Evolutionary conservation across 1,140 invertebrate genomes (phyloP), one percentile per base, ranked within the genome.

Genomic region (Cydia fagiglandana): DNA sequence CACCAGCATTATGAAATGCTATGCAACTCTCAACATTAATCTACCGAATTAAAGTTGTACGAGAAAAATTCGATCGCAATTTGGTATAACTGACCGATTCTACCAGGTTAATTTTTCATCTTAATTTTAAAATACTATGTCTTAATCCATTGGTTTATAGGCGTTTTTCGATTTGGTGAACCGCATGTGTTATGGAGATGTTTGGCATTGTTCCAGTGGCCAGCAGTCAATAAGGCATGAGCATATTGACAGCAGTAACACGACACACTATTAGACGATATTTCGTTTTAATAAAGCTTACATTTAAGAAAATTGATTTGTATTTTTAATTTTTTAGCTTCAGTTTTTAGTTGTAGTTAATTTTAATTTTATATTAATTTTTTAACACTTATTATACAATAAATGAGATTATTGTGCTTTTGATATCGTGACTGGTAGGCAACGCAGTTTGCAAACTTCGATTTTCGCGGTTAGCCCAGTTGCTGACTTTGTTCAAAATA

Each of bases 201-300:
- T 45, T 70, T 70, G 66, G 66, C 66, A 70, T 70, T 70, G n/a
- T 70, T 70, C 66, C 66, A 70, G 38, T 45, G 66, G 34, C 2
- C n/a, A 17, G 30, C 34, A 41, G 34, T 41, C 66, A 70, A 70
- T 70, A 70, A 24, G 30, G 66, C 34, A 38, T 70, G 17, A 38
- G 66, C 66, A 70, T 41, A 70, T 45, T 70, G 66, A 70, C 66
- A 38, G 66, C 15, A 17, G 5, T 70, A 17, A 70, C n/a, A 34
- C 45, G 45, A 47, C 45, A 15, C 38, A 41, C 9, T 41, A 41
- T 9, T 9, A 41, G 38, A 41, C 38, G 38, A 9, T 10, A 41
- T 41, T 41, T 41, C 38, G 7, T 41, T 41, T 41, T 41, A 9
- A 41, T 34, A 34, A 6, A 5, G 34, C 5, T 34, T 30, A 30